Base-by-base conservation (phyloP, 2,797 vertebrate genomes). In the Sciurus vulgaris region DNA sequence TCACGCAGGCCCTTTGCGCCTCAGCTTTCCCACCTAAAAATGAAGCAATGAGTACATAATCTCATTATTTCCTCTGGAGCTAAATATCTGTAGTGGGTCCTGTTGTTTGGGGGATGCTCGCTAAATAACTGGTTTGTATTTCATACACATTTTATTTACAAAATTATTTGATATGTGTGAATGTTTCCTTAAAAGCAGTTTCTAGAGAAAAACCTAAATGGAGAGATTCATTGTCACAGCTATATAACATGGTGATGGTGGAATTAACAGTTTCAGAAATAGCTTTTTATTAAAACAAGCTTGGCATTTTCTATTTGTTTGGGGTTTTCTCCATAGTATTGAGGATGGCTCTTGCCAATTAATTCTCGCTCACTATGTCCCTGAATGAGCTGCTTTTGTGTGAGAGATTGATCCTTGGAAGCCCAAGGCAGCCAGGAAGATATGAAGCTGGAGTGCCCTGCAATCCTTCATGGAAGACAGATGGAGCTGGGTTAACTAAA, bases 281-380 rank as follows among this genome's bases (percentile, higher is more conserved):
- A 95, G 70, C 20, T 89, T 95, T 90, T 83, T 89, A 86, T 91
- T 86, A 82, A 84, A 92, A 91, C 61, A 81, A 69, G 70, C 49
- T 79, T 73, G 78, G 86, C 44, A 89, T 96, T 96, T 96, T 93
- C 74, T 54, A 81, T 95, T 95, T 85, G 54, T 89, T 89, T 93
- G 61, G 61, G 12, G 10, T 76, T 93, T 94, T 90, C 87, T 96
- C 4, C 0, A 30, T n/a, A 20, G 44, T 44, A 51, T 7, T 47
- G 76, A 77, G 26, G 20, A 41, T 63, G 44, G 86, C 67, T 59
- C 73, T 78, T 93, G 94, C 91, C 79, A 90, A 63, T 89, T 89
- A 78, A 22, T 63, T 96, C 76, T 89, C 18, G 0, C 7, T 95
- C 79, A 59, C 69, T n/a, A 9, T 83, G 33, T 86, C 67, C 73